Base-by-base conservation (phyloP, 2,797 vertebrate species). In the Lutjanus campechanus region DNA sequence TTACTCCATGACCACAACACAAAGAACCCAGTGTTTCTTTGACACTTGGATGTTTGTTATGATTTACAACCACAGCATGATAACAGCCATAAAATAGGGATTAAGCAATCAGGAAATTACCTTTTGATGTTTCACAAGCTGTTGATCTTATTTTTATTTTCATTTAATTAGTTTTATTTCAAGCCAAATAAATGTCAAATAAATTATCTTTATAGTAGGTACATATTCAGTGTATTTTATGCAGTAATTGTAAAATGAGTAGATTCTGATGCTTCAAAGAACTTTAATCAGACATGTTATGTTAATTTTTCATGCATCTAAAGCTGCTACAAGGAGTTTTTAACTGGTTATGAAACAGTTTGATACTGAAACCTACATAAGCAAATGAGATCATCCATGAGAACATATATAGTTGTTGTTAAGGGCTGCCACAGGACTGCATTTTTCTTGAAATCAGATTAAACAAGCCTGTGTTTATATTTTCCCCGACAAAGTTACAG, bases 1-100 rank as follows among this genome's bases (percentile, higher is more conserved):
- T 15, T 44, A 11, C 47, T 67, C 4, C 74, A 3, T 40, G 6
- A 59, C 60, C 54, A 51, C 65, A 80, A 68, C 16, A 56, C 56
- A 69, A 36, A 55, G 3, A 50, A n/a, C 7, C 15, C 8, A 47
- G 46, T 50, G 44, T 51, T 65, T 69, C 20, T 16, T 67, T 40
- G 25, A 60, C 63, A 65, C 2, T 64, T 54, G 36, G n/a, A 20
- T 13, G 41, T 17, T 61, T 11, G 29, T 41, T 64, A 41, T 63
- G 12, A 55, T 58, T 60, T 44, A 46, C 7, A 46, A 40, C 40
- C 0, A 0, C 66, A 47, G 36, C 41, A 15, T 46, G 43, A 54
- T 60, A 20, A 53, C 19, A 44, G 47, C 36, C 43, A 61, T 10
- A 15, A 56, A 46, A 53, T 1, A 64, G 5, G 7, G 36, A 29